phyloP scores from a whole-genome alignment of 2,888 invertebrate species.

The Zygogramma bicolorata region DNA sequence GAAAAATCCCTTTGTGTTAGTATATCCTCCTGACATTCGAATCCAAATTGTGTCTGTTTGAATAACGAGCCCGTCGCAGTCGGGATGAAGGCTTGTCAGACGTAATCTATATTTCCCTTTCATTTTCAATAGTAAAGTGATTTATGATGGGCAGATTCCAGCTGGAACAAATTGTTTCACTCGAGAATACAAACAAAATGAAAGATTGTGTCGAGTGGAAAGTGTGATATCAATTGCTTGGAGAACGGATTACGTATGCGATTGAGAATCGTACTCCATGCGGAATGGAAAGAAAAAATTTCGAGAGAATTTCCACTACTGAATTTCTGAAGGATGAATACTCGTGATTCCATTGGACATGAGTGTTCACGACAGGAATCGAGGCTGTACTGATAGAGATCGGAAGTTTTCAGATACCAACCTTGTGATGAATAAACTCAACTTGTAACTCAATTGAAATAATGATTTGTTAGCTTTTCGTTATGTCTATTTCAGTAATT shows the following conservation, averaged over 20 bases:
- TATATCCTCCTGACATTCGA: not conserved
- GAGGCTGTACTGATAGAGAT: too few species aligned
- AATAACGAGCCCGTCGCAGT: not conserved
- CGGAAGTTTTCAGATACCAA: too few species aligned
- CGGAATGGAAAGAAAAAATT: too few species aligned
- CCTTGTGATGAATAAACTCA: too few species aligned
- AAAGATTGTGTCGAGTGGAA: not conserved
- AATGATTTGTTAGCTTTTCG: too few species aligned
- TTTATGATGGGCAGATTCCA: conserved; percentile 1
- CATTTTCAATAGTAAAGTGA: not conserved
- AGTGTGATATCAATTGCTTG: not conserved
- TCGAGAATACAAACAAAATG: not conserved
- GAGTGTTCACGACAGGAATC: too few species aligned
- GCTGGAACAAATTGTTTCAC: conserved; percentile 2
- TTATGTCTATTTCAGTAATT: too few species aligned
- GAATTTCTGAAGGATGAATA: too few species aligned
- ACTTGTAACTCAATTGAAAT: too few species aligned
- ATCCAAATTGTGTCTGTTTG: conserved; percentile 3
- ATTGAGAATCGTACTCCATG: not conserved
- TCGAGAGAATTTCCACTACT: too few species aligned
- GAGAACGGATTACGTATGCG: not conserved
- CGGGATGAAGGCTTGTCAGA: not conserved
- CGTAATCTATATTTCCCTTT: conserved; percentile 7
- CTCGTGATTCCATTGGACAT: too few species aligned
- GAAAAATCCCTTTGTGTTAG: not conserved